Conservation (phyloP, 2,113 vertebrate species). For the Seriola quinqueradiata region DNA sequence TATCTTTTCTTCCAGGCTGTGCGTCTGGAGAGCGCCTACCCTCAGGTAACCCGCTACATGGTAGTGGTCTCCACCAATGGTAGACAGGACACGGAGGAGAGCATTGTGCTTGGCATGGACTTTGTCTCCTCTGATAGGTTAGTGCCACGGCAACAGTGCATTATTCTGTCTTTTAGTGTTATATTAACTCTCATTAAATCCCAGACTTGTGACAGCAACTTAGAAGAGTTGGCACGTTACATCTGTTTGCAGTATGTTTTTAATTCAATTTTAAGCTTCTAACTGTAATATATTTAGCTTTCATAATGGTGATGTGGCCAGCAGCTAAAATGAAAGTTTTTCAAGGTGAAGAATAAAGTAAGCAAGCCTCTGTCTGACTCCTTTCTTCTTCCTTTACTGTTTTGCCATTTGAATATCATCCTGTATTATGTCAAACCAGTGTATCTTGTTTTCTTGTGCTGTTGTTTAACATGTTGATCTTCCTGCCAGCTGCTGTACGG, state of each 20-base stretch:
- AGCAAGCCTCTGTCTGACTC: neutral
- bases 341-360: too few relatives aligned
- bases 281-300: neutral
- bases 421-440: neutral
- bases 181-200: neutral
- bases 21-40: conserved; percentile 93
- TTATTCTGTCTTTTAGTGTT: neutral
- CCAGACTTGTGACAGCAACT: neutral
- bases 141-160: conserved; percentile 24
- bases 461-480: conserved; percentile 47
- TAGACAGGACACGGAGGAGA: conserved; percentile 97
- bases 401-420: neutral
- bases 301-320: neutral
- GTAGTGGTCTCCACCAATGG: conserved; percentile 97
- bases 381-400: neutral
- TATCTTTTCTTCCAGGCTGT: conserved; percentile 87
- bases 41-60: conserved; percentile 96
- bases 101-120: conserved; percentile 97
- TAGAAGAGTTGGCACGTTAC: neutral
- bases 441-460: neutral
- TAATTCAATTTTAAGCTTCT: neutral
- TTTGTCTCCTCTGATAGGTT: conserved; percentile 95
- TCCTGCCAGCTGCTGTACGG: conserved; percentile 89
- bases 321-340: too few relatives aligned
- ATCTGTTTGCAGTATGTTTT: neutral